A percentile compares a stretch with the other conserved stretches of the same genome.
These are phyloP conservation scores for Cybosia mesomella DNA, from an alignment of 2,888 invertebrate genomes.

Conservation along the genomic window DNA sequence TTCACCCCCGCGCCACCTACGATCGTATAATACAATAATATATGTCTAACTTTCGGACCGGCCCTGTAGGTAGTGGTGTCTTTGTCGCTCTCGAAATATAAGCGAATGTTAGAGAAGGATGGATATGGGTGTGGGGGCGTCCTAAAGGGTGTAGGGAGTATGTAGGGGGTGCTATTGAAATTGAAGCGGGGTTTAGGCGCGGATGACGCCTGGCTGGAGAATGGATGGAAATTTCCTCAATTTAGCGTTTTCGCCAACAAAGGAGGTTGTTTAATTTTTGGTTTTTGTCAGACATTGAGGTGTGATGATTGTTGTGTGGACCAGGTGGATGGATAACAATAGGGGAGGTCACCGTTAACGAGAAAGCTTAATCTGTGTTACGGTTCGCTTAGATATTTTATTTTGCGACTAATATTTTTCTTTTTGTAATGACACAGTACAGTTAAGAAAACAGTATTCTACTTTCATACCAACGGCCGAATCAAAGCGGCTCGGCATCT, in stretches of 20 bases:
- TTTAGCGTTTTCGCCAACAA: constrained; percentile 87
- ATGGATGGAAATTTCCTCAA: constrained; percentile 88
- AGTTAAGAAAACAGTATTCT: background rate
- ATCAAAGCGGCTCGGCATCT: background rate
- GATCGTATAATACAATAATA: constrained; percentile 86
- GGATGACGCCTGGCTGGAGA: constrained; percentile 87
- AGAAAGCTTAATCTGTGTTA: background rate
- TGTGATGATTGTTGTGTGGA: constrained; percentile 63
- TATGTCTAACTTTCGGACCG: constrained; percentile 87
- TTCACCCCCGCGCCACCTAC: constrained; percentile 85
- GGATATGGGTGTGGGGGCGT: constrained; percentile 75
- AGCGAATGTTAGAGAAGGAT: constrained; percentile 59
- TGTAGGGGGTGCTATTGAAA: constrained; percentile 86
- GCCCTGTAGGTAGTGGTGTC: constrained; percentile 81
- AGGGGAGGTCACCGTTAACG: constrained; percentile 21
- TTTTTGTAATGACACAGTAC: background rate
- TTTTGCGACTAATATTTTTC: background rate
- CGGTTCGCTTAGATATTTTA: constrained; percentile 7
- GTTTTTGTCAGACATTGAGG: constrained; percentile 81
- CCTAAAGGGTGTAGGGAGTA: constrained; percentile 86
- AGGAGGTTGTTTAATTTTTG: constrained; percentile 86
- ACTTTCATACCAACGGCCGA: background rate
- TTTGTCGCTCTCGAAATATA: constrained; percentile 53
- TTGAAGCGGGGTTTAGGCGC: constrained; percentile 87
- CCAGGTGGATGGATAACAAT: constrained; percentile 52